These are phyloP conservation scores for Scomber japonicus DNA, from an alignment of 2,113 vertebrate species.

Conservation along the genomic window DNA sequence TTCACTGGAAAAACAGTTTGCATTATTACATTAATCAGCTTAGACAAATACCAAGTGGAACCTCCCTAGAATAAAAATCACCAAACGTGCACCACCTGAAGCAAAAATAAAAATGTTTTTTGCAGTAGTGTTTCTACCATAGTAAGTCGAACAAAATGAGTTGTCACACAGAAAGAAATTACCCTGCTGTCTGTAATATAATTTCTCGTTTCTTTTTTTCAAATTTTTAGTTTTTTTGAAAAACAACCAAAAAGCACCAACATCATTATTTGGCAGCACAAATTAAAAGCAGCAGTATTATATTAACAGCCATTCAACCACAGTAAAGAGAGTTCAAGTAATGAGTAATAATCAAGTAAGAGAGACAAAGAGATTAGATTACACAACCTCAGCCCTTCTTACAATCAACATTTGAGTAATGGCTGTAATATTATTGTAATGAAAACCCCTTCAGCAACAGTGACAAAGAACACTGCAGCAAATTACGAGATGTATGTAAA, in stretches of 20 bases:
- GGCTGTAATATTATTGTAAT: constrained; percentile 26
- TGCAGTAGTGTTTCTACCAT: constrained; percentile 1
- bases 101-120: constrained; percentile 11
- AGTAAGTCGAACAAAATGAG: constrained; percentile 13
- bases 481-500: constrained; percentile 39
- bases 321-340: not conserved
- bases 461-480: constrained; percentile 34
- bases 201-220: not conserved
- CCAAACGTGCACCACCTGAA: constrained; percentile 17
- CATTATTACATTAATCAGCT: constrained; percentile 16
- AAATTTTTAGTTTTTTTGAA: not conserved
- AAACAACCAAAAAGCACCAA: not conserved
- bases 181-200: not conserved
- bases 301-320: not conserved
- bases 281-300: not conserved
- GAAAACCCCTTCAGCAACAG: constrained; percentile 44
- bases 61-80: constrained; percentile 21
- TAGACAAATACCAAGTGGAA: constrained; percentile 33
- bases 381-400: constrained; percentile 16
- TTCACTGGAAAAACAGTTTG: not conserved
- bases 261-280: not conserved
- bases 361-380: constrained; percentile 38
- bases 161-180: not conserved
- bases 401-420: constrained; percentile 37
- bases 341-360: constrained; percentile 8